Percentiles rank a stretch among this genome's conserved stretches.
Evolutionary conservation across 1,140 invertebrate genomes (phyloP).

Genomic region (Drosophila arawakana): DNA sequence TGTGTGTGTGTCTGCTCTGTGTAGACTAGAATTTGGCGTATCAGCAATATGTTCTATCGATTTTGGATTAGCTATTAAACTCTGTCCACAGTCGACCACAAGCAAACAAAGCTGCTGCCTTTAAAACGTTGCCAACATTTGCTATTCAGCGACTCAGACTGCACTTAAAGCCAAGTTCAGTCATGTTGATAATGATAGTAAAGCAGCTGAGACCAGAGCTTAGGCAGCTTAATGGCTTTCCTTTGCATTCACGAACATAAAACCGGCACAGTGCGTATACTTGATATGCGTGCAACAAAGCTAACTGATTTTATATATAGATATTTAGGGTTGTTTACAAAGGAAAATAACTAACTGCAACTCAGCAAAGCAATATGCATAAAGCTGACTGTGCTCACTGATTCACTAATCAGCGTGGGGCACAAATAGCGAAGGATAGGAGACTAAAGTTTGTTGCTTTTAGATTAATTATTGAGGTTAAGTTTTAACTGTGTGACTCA

Average conservation of each 20-base stretch:
- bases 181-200: slow-evolving; percentile 7
- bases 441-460: too few species aligned
- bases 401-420: too few species aligned
- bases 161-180: slow-evolving; percentile 5
- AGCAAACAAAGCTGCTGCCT: neutral
- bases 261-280: slow-evolving; percentile 8
- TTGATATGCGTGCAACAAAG: neutral
- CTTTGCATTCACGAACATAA: neutral
- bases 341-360: too few species aligned
- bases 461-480: too few species aligned
- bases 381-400: too few species aligned
- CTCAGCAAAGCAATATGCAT: too few species aligned
- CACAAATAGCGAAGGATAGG: too few species aligned
- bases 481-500: neutral
- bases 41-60: slow-evolving; percentile 13
- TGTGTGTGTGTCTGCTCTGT: neutral
- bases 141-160: neutral
- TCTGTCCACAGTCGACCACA: neutral
- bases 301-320: too few species aligned
- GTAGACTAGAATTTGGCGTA: slow-evolving; percentile 14
- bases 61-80: slow-evolving; percentile 11
- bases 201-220: slow-evolving; percentile 1
- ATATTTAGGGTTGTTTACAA: too few species aligned
- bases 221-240: neutral
- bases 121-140: slow-evolving; percentile 1